Percentiles rank a stretch among this genome's conserved stretches.
phyloP scores from a whole-genome alignment of 2,113 vertebrate genomes.

The Clinocottus analis region DNA sequence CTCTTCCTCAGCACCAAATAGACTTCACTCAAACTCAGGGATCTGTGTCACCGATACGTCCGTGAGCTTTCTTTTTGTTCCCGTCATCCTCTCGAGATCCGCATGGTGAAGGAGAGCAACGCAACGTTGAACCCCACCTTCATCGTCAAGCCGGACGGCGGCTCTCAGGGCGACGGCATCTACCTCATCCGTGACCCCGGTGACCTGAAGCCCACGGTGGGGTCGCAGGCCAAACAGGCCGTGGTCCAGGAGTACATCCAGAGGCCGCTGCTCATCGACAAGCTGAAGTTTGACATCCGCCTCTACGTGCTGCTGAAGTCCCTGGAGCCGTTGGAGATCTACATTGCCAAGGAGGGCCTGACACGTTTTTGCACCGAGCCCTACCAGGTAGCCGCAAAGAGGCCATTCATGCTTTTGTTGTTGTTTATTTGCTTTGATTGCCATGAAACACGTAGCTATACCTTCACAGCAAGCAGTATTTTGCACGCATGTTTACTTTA shows the following conservation, averaged over 20 bases:
- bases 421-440: background rate
- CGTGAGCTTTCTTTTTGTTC: background rate
- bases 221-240: slow-evolving; percentile 86
- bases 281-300: slow-evolving; percentile 97
- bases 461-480: background rate
- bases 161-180: slow-evolving; percentile 98
- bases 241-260: slow-evolving; percentile 97
- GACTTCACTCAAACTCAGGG: too few relatives aligned
- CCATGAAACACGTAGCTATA: background rate
- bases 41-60: too few relatives aligned
- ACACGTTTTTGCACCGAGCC: slow-evolving; percentile 97
- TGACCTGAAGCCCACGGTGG: slow-evolving; percentile 85
- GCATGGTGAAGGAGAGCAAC: slow-evolving; percentile 87
- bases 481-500: too few relatives aligned
- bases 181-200: slow-evolving; percentile 96
- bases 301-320: slow-evolving; percentile 96
- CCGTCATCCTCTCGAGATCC: slow-evolving; percentile 79
- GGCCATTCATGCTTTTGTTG: background rate
- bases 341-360: slow-evolving; percentile 97
- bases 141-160: slow-evolving; percentile 96
- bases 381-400: slow-evolving; percentile 84
- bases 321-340: slow-evolving; percentile 95
- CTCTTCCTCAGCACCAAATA: too few relatives aligned
- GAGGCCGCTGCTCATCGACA: slow-evolving; percentile 94
- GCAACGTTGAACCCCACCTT: slow-evolving; percentile 89